phyloP scores from a whole-genome alignment of 2,797 vertebrate species.

The Gobio occitaniae region DNA sequence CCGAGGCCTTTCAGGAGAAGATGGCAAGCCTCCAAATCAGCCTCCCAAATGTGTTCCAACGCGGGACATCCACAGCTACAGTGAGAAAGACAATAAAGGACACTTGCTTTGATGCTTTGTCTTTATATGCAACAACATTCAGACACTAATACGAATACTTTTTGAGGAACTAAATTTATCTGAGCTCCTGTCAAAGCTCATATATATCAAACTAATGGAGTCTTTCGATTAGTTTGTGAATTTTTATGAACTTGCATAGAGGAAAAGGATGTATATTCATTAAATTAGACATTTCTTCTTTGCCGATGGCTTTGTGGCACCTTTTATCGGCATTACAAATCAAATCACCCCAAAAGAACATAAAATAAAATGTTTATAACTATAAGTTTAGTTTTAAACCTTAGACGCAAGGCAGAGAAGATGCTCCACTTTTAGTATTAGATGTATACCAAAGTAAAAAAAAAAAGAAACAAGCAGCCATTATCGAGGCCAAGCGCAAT shows the following conservation, averaged over 20 bases:
- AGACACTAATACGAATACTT: neutral
- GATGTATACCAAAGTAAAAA: neutral
- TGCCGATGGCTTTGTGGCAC: neutral
- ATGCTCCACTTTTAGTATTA: neutral
- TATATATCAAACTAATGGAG: neutral
- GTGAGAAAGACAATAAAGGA: slow-evolving; percentile 44
- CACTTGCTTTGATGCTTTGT: neutral
- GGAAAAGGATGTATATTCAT: neutral
- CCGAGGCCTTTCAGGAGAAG: slow-evolving; percentile 82
- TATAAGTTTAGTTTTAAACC: neutral
- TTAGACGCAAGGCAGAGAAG: neutral
- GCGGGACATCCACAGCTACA: slow-evolving; percentile 81
- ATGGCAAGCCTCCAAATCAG: slow-evolving; percentile 89
- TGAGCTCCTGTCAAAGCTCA: neutral
- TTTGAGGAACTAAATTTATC: neutral
- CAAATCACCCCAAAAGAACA: neutral
- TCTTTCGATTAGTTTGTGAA: neutral
- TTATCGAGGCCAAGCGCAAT: no score
- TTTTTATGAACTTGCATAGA: neutral
- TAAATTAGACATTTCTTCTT: neutral
- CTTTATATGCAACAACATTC: neutral
- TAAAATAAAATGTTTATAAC: neutral
- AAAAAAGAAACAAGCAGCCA: no score
- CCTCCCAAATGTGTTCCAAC: slow-evolving; percentile 87
- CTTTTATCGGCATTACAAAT: neutral